Evolutionary conservation across 1,140 invertebrate species (phyloP), one percentile per base, ranked within the genome.

Genomic region (Orchestia grillus): DNA sequence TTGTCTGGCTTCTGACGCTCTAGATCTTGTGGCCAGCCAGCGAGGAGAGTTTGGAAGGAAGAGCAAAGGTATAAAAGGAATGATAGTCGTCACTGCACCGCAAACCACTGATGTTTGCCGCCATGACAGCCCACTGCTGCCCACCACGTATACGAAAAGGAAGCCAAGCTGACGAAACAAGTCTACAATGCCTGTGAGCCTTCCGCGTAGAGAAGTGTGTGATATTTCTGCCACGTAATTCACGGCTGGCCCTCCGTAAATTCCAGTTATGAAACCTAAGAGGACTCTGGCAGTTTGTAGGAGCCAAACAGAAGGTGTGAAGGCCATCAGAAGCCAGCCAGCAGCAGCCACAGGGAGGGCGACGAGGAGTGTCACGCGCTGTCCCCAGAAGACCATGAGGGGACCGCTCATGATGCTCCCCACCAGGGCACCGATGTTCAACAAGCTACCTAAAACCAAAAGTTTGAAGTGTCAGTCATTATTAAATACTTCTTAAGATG

Each of bases 41-140:
- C 96, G 96, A 40, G 96, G 96, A n/a, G 96, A 97, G 95, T 97
- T 91, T 1, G 96, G 96, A n/a, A 97, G 88, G 43, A 96, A 96
- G 23, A 96, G 23, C 44, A 97, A 87, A 0, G 95, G 95, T n/a
- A 96, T 40, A 90, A 97, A 97, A 47, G 96, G 96, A 23, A 96
- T 96, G 6, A 96, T 45, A 40, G 96, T 96, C 0, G 96, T 96
- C 4, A 96, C 44, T n/a, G 57, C 77, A 41, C 96, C 96, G 90
- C 96, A 97, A 23, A 96, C 96, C 41, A 96, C 28, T 62, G 90
- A 77, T 53, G 96, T 95, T 42, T 96, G 91, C 6, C 96, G 95
- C 96, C 96, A 97, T 40, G 96, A 96, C 94, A 97, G 92, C 3
- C 96, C 95, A n/a, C 96, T 87, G 77, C 96, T 96, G 28, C 96